phyloP scores from a whole-genome alignment of 2,113 vertebrate genomes.

The Pampusana beccarii region DNA sequence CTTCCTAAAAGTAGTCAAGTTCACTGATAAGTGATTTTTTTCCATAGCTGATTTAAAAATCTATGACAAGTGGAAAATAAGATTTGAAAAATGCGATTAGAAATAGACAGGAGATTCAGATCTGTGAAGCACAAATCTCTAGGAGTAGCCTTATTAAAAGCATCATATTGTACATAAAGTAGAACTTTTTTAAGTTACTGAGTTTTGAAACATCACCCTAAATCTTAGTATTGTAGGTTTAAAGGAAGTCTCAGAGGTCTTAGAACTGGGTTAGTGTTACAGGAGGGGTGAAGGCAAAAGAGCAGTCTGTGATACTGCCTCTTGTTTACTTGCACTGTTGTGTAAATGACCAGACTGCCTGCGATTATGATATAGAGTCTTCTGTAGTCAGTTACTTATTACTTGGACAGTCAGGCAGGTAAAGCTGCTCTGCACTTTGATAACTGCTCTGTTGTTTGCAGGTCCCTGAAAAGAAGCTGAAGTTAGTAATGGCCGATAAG shows the following conservation, averaged over 20 bases:
- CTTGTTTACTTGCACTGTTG: background rate
- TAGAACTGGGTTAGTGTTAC: background rate
- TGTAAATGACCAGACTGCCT: background rate
- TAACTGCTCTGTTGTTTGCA: conserved; percentile 2
- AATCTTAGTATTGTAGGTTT: background rate
- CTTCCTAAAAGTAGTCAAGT: background rate
- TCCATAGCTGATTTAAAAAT: background rate
- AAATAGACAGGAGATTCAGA: background rate
- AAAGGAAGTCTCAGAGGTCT: background rate
- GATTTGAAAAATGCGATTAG: background rate
- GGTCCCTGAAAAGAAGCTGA: conserved; percentile 98
- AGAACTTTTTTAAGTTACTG: background rate
- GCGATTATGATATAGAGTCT: background rate
- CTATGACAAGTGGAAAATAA: background rate
- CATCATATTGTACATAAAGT: background rate
- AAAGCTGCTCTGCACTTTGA: background rate
- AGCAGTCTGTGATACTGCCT: background rate
- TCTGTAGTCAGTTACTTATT: background rate
- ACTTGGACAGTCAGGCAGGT: background rate
- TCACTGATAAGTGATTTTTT: background rate
- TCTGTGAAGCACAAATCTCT: background rate
- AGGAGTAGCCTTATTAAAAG: background rate
- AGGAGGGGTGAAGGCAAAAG: background rate
- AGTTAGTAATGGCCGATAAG: conserved; percentile 96
- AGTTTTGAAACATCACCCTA: background rate